Evolutionary conservation across 2,888 invertebrate species (phyloP).

Genomic region (Agonum fuliginosum): DNA sequence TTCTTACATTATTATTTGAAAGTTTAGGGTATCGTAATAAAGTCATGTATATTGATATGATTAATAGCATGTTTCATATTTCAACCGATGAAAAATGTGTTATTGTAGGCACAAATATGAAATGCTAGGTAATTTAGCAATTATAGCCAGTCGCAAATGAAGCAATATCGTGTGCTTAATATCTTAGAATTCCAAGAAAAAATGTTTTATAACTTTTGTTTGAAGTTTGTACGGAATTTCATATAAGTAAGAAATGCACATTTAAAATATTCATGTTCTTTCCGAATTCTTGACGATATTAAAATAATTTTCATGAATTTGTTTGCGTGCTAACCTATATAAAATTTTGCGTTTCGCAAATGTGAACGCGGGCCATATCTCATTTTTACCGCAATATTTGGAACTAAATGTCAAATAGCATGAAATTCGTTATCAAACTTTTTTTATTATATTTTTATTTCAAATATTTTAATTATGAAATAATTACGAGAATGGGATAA

Average conservation of each 20-base stretch:
- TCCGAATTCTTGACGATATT: slow-evolving; percentile 44
- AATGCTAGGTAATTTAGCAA: background rate
- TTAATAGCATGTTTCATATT: no score
- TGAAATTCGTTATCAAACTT: slow-evolving; percentile 8
- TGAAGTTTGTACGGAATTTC: slow-evolving; percentile 34
- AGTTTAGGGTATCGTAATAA: no score
- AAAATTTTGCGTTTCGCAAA: slow-evolving; percentile 26
- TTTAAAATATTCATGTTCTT: slow-evolving; percentile 31
- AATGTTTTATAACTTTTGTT: slow-evolving; percentile 27
- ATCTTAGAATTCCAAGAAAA: background rate
- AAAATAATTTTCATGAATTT: slow-evolving; percentile 39
- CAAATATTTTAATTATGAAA: no score
- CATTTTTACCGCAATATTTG: background rate
- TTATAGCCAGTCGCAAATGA: background rate
- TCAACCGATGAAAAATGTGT: no score
- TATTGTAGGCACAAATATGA: no score
- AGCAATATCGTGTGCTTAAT: slow-evolving; percentile 25
- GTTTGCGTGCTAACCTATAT: slow-evolving; percentile 41
- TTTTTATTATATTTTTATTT: background rate
- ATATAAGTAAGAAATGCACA: slow-evolving; percentile 39
- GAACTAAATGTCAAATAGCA: slow-evolving; percentile 37
- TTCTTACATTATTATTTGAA: no score
- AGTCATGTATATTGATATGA: no score
- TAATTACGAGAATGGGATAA: no score
- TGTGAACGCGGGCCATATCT: slow-evolving; percentile 16